phyloP scores from a whole-genome alignment of 2,888 invertebrate genomes.

The Ganaspis brasiliensis region DNA sequence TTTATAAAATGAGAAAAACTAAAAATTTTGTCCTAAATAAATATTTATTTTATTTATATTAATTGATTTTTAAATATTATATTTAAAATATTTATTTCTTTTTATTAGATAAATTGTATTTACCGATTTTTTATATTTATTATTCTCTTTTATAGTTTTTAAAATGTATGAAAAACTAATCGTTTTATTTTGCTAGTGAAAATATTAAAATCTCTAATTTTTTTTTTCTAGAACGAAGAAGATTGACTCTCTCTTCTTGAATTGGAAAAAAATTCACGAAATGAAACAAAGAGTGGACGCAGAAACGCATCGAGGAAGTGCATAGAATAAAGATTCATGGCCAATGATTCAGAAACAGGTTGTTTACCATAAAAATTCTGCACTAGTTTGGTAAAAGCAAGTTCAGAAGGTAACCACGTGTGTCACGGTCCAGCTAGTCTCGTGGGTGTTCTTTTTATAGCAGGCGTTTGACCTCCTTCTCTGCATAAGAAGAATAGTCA shows the following conservation, averaged over 20 bases:
- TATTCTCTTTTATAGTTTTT: too few species aligned
- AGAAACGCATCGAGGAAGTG: conserved; percentile 49
- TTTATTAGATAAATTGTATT: too few species aligned
- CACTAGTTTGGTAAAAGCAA: conserved; percentile 62
- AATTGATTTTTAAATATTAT: too few species aligned
- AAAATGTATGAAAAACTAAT: too few species aligned
- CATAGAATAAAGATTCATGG: conserved; percentile 51
- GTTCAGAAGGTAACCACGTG: conserved; percentile 57
- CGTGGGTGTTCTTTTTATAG: conserved; percentile 79
- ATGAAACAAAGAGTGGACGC: conserved; percentile 49
- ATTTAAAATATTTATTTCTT: too few species aligned
- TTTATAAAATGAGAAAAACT: too few species aligned
- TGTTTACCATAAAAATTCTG: conserved; percentile 53
- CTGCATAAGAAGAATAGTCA: conserved; percentile 65
- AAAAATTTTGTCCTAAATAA: too few species aligned
- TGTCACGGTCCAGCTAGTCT: conserved; percentile 62
- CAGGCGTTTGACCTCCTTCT: conserved; percentile 76
- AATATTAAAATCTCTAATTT: too few species aligned
- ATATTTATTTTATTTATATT: too few species aligned
- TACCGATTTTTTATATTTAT: too few species aligned
- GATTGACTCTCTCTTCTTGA: conserved; percentile 3
- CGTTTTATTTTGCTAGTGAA: too few species aligned
- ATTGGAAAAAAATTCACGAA: conserved; percentile 22
- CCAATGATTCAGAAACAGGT: conserved; percentile 61
- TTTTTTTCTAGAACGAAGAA: neutral